Evolutionary conservation across 2,888 invertebrate species (phyloP).

Genomic region (Ypsolopha sequella): DNA sequence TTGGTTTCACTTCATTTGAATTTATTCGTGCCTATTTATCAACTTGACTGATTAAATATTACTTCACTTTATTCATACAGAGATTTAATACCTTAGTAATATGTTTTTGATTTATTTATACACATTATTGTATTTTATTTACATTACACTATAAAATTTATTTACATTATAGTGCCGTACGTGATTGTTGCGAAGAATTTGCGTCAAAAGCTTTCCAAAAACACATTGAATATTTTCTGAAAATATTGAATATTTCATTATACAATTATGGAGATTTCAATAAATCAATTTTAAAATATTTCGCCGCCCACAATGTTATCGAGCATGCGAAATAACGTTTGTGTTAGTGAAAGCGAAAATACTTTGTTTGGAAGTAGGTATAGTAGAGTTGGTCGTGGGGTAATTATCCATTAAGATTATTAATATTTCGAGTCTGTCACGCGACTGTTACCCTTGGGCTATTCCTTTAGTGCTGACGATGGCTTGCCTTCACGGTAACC

Average conservation of each 20-base stretch:
- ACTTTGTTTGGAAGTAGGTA: background rate
- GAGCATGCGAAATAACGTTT: background rate
- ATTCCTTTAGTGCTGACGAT: constrained; percentile 39
- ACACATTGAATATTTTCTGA: background rate
- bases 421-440: constrained; percentile 54
- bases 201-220: background rate
- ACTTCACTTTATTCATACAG: no score
- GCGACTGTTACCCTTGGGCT: constrained; percentile 37
- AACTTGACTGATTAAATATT: no score
- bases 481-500: constrained; percentile 31
- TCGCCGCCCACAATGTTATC: background rate
- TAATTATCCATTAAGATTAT: constrained; percentile 48
- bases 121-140: background rate
- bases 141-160: background rate
- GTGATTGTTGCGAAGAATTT: background rate
- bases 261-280: background rate
- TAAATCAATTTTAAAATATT: constrained; percentile 1
- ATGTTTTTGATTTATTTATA: background rate
- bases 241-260: constrained; percentile 1
- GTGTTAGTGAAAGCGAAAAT: background rate
- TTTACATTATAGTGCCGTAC: background rate
- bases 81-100: background rate
- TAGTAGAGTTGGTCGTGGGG: constrained; percentile 18
- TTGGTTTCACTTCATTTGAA: background rate
- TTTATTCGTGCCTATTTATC: background rate